These are phyloP conservation scores for Erannis defoliaria DNA, from an alignment of 2,888 invertebrate species.

Conservation along the genomic window DNA sequence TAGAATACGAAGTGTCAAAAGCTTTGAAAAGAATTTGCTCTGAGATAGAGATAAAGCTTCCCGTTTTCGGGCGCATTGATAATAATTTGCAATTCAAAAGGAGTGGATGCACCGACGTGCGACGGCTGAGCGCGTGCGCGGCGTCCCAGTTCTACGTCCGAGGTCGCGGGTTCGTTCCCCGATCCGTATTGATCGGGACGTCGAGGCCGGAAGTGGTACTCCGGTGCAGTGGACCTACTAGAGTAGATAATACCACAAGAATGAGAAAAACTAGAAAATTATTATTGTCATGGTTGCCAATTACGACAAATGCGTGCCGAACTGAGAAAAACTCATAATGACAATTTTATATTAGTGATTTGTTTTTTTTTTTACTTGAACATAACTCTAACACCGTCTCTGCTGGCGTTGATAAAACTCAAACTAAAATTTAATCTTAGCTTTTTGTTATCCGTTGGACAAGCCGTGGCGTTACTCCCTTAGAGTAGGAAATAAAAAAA, in stretches of 20 bases:
- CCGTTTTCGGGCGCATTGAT: slow-evolving; percentile 23
- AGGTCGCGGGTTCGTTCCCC: slow-evolving; percentile 86
- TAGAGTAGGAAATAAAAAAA: too few species aligned
- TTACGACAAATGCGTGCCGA: too few species aligned
- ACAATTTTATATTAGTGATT: too few species aligned
- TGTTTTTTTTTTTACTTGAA: too few species aligned
- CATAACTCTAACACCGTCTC: too few species aligned
- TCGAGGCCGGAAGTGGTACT: slow-evolving; percentile 78
- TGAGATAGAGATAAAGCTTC: not conserved
- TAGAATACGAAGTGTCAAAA: not conserved
- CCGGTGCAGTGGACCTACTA: slow-evolving; percentile 74
- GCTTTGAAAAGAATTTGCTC: not conserved
- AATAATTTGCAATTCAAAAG: slow-evolving; percentile 74
- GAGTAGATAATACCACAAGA: slow-evolving; percentile 64
- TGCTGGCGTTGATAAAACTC: too few species aligned
- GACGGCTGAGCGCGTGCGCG: slow-evolving; percentile 78
- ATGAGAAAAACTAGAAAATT: not conserved
- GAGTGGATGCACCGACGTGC: slow-evolving; percentile 71
- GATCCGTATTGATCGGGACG: slow-evolving; percentile 78
- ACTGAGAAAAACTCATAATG: too few species aligned
- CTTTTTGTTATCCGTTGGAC: too few species aligned
- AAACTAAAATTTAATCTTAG: too few species aligned
- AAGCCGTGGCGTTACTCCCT: too few species aligned
- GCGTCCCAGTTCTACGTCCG: slow-evolving; percentile 76
- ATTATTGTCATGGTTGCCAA: too few species aligned